Percentiles rank a stretch among this genome's conserved stretches.
Conservation (phyloP, 1,140 invertebrate genomes). For the Ceratosolen solmsi region DNA sequence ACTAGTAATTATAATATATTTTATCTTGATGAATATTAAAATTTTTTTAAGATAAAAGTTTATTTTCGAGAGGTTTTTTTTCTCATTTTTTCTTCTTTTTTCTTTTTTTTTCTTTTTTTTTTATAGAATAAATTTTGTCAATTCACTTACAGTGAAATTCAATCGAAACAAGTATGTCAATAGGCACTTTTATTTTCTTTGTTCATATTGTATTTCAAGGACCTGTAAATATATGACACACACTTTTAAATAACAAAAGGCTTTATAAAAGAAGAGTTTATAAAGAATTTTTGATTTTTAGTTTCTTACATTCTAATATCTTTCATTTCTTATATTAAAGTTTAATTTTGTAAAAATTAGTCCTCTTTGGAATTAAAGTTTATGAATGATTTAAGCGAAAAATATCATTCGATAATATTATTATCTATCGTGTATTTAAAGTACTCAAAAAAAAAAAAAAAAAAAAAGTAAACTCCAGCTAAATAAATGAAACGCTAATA, state of each 20-base stretch:
- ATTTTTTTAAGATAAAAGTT: too few relatives aligned
- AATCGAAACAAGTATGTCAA: slow-evolving; percentile 43
- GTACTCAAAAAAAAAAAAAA: too few relatives aligned
- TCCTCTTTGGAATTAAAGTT: too few relatives aligned
- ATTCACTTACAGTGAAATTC: not conserved
- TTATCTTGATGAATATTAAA: too few relatives aligned
- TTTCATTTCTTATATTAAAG: not conserved
- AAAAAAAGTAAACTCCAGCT: too few relatives aligned
- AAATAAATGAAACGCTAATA: too few relatives aligned
- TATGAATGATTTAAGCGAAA: too few relatives aligned
- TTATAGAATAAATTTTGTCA: slow-evolving; percentile 16
- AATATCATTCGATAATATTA: too few relatives aligned
- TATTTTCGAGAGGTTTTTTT: not conserved
- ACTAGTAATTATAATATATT: too few relatives aligned
- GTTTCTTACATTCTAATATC: not conserved
- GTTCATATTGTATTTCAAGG: slow-evolving; percentile 30
- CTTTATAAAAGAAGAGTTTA: not conserved
- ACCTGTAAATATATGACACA: slow-evolving; percentile 8
- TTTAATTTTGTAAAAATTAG: not conserved
- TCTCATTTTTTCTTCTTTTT: not conserved
- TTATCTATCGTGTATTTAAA: too few relatives aligned
- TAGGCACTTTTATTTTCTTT: slow-evolving; percentile 43
- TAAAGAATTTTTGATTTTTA: not conserved
- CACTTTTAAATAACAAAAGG: slow-evolving; percentile 3
- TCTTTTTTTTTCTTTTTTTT: not conserved